Percentiles rank a stretch among this genome's conserved stretches.
Conservation (phyloP, 2,888 invertebrate genomes). For the Agonopterix heracliana region DNA sequence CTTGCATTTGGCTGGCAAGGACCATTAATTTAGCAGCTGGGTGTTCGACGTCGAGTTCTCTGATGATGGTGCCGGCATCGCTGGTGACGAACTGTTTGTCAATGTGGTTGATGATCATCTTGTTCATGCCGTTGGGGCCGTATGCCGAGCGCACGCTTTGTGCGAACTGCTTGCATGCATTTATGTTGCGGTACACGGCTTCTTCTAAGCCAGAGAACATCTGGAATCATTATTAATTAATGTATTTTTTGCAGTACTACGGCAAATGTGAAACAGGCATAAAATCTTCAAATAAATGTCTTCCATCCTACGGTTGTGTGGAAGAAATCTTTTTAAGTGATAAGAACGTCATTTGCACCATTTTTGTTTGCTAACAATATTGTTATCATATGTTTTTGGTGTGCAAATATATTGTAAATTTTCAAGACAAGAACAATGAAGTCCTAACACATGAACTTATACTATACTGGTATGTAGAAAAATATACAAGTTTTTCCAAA, state of each 20-base stretch:
- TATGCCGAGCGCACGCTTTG: conserved; percentile 95
- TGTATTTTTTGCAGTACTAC: background rate
- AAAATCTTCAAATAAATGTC: background rate
- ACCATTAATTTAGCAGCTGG: conserved; percentile 98
- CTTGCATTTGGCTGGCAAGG: conserved; percentile 98
- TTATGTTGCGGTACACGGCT: conserved; percentile 96
- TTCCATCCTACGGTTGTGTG: too few relatives aligned
- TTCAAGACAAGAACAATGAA: background rate
- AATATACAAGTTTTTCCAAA: background rate
- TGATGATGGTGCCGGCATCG: conserved; percentile 98
- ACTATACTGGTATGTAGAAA: background rate
- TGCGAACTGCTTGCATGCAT: conserved; percentile 96
- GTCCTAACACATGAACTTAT: too few relatives aligned
- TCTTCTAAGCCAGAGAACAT: conserved; percentile 95
- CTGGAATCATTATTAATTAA: conserved; percentile 39
- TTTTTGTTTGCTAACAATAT: too few relatives aligned
- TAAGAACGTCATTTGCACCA: too few relatives aligned
- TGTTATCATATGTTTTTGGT: too few relatives aligned
- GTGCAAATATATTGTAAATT: too few relatives aligned
- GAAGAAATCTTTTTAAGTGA: too few relatives aligned
- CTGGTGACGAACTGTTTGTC: conserved; percentile 99
- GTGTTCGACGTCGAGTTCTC: conserved; percentile 97
- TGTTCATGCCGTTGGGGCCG: conserved; percentile 99
- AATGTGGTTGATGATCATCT: conserved; percentile 99
- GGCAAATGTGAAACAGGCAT: background rate